Conservation (phyloP, 2,113 vertebrate species). For the Pleuronectes platessa region DNA sequence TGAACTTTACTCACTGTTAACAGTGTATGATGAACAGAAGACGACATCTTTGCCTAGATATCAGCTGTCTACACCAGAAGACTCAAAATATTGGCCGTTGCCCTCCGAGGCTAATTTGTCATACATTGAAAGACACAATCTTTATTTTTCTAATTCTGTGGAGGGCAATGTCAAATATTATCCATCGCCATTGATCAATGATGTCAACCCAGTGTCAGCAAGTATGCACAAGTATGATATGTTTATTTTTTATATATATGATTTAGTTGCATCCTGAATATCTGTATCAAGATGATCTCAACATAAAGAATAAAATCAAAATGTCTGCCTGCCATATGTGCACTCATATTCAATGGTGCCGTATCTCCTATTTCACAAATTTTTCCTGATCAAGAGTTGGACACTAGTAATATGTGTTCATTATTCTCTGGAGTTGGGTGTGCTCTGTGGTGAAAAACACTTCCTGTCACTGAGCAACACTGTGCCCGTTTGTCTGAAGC, state of each 20-base stretch:
- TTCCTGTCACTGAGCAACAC: constrained; percentile 33
- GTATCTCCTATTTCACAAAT: neutral
- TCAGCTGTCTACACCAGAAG: no score
- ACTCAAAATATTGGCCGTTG: no score
- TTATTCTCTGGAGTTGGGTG: constrained; percentile 37
- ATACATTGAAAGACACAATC: no score
- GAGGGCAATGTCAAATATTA: no score
- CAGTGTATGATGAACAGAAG: no score
- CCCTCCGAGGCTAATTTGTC: no score
- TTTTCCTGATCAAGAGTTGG: neutral
- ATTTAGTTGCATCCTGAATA: neutral
- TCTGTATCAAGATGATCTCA: neutral
- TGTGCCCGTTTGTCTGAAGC: constrained; percentile 8
- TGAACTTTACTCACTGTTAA: no score
- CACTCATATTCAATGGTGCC: neutral
- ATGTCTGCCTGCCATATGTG: neutral
- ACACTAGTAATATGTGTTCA: constrained; percentile 9
- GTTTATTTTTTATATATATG: neutral
- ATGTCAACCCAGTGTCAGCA: neutral
- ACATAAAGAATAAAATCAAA: neutral
- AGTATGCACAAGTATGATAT: neutral
- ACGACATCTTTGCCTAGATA: no score
- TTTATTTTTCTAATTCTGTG: no score
- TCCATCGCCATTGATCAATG: neutral
- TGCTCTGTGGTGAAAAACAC: constrained; percentile 38